Evolutionary conservation across 2,113 vertebrate species (phyloP).

Genomic region (Lepus americanus): DNA sequence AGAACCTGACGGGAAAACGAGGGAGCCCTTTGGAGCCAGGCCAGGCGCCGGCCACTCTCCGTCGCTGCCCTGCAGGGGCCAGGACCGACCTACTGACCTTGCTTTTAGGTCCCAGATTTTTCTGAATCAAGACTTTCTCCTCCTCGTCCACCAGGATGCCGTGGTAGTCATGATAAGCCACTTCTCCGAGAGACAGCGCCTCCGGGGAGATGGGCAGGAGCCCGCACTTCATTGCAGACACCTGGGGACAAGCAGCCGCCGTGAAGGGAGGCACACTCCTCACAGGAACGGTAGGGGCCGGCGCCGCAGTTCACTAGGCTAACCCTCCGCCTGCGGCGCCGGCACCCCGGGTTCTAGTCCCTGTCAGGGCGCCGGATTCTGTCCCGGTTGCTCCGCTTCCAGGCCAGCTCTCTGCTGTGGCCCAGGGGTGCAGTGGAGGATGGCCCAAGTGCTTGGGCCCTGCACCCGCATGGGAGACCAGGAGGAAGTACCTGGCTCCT

Average conservation of each 20-base stretch:
- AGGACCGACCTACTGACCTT: conserved; percentile 90
- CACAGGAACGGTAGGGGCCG: neutral
- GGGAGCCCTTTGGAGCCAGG: neutral
- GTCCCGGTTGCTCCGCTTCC: too few species aligned
- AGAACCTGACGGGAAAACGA: conserved; percentile 90
- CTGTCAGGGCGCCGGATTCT: too few species aligned
- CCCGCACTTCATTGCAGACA: conserved; percentile 98
- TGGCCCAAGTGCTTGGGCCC: too few species aligned
- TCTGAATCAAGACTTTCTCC: conserved; percentile 95
- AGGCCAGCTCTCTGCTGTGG: too few species aligned
- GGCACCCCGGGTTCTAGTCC: too few species aligned
- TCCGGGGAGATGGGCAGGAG: conserved; percentile 97
- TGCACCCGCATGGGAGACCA: too few species aligned
- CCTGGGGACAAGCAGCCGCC: conserved; percentile 85
- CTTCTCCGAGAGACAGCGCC: conserved; percentile 94
- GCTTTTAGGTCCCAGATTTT: conserved; percentile 95
- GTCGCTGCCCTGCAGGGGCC: neutral
- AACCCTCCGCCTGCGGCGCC: too few species aligned
- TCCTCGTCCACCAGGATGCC: conserved; percentile 96
- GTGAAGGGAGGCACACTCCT: neutral
- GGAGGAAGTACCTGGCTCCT: too few species aligned
- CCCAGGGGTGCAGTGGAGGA: too few species aligned
- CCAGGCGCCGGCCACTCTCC: neutral
- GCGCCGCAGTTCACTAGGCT: too few species aligned
- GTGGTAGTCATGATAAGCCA: conserved; percentile 97